A percentile compares a stretch with the other conserved stretches of the same genome.
Evolutionary conservation across 1,140 invertebrate species (phyloP).

Genomic region (Formica exsecta): DNA sequence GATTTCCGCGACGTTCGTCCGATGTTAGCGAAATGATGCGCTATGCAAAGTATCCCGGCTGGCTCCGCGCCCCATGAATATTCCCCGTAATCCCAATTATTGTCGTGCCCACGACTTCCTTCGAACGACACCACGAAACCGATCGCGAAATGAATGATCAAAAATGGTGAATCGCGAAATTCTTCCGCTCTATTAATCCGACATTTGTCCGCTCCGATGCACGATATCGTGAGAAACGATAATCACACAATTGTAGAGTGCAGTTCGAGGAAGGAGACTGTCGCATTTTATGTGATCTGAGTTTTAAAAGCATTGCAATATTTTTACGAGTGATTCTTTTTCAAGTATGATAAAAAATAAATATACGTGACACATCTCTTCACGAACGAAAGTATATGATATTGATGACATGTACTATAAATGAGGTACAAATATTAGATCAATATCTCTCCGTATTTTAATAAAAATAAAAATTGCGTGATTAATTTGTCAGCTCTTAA

Average conservation of each 20-base stretch:
- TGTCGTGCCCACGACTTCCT: constrained; percentile 22
- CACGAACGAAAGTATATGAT: background rate
- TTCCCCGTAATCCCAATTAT: constrained; percentile 46
- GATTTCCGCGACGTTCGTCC: constrained; percentile 28
- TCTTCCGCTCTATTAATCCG: constrained; percentile 44
- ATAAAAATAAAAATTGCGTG: background rate
- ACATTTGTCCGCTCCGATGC: constrained; percentile 12
- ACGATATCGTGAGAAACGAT: constrained; percentile 17
- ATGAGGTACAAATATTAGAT: background rate
- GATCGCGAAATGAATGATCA: too few relatives aligned
- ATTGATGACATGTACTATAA: background rate
- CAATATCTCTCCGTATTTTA: background rate
- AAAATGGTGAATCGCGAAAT: background rate
- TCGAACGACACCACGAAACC: background rate
- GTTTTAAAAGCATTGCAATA: background rate
- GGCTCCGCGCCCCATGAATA: constrained; percentile 21
- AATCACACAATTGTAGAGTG: constrained; percentile 5
- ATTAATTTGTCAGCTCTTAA: constrained; percentile 17
- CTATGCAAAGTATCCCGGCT: background rate
- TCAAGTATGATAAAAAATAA: background rate
- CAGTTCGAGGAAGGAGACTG: background rate
- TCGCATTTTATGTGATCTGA: background rate
- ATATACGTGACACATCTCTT: background rate
- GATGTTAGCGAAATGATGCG: constrained; percentile 41
- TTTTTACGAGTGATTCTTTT: background rate